Evolutionary conservation across 2,113 vertebrate species (phyloP), one percentile per base, ranked within the genome.

Genomic region (Pangasianodon gigas): DNA sequence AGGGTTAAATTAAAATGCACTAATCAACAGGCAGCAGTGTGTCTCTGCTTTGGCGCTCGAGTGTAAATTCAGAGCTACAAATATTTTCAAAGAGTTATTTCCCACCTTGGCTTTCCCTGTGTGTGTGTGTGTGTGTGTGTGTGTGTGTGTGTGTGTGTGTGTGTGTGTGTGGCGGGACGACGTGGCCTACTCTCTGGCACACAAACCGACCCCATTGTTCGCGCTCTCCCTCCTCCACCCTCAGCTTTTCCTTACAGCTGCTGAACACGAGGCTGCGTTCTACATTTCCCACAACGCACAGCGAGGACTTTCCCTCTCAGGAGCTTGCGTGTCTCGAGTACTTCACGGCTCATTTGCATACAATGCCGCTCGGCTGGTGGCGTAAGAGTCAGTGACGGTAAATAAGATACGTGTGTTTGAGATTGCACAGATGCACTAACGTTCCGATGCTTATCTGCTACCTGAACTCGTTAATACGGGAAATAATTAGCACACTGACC

Each of bases 191-290:
- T 93, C 93, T 93, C 92, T 93, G 90, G 92, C 91, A 92, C 89
- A 92, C 92, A 94, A 94, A 95, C 94, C 94, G 93, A 93, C 90
- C 90, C 94, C 89, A 96, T 96, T 96, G 96, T 96, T 96, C 92
- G 86, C 91, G 10, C 51, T 81, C 92, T 92, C 93, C 91, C 93
- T 93, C 52, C 86, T 93, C 96, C 93, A 93, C 93, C 94, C 93
- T 93, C 93, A 74, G 87, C 92, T 93, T n/a, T 92, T 92, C 91
- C 87, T 92, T 89, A 86, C 91, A 90, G 92, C 93, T 93, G 93
- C 92, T 93, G 79, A 89, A 93, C 88, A 85, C 67, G 41, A 54
- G 83, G 58, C 41, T 1, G 82, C 32, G 26, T 32, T 75, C 79
- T 44, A 8, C 62, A 41, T 94, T 94, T 94, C 94, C 94, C 94